Evolutionary conservation across 1,140 invertebrate species (phyloP).

Genomic region (Drosophila orena): DNA sequence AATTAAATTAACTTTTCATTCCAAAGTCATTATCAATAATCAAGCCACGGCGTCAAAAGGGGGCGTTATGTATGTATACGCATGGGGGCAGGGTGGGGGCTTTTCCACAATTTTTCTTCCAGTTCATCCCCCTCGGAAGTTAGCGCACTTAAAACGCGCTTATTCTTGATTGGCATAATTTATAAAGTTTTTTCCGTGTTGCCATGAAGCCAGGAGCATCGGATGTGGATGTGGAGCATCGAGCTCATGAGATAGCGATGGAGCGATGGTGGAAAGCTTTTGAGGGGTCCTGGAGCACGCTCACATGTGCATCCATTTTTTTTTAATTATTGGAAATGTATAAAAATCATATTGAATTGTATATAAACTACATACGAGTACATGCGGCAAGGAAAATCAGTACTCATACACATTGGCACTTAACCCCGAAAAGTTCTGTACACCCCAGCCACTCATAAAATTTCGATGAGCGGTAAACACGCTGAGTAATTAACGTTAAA

Average conservation of each 20-base stretch:
- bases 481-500: conserved; percentile 80
- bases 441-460: conserved; percentile 67
- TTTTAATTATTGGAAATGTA: conserved; percentile 74
- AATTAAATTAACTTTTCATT: conserved; percentile 81
- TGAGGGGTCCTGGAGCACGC: conserved; percentile 27
- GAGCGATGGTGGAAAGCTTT: conserved; percentile 25
- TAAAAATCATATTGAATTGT: conserved; percentile 68
- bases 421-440: conserved; percentile 59
- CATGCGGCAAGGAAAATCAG: conserved; percentile 27
- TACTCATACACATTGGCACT: conserved; percentile 76
- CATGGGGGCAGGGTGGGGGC: background rate
- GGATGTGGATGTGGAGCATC: conserved; percentile 37
- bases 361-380: background rate
- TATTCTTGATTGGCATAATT: conserved; percentile 82
- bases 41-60: conserved; percentile 36
- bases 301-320: background rate
- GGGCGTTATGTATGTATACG: background rate
- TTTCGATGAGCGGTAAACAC: conserved; percentile 83
- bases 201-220: conserved; percentile 17
- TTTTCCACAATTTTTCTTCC: conserved; percentile 27
- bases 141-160: conserved; percentile 80
- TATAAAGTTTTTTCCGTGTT: conserved; percentile 62
- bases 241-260: conserved; percentile 29
- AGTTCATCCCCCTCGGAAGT: conserved; percentile 55
- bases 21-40: conserved; percentile 81